Evolutionary conservation across 2,113 vertebrate species (phyloP).

Genomic region (Muscicapa adusta): DNA sequence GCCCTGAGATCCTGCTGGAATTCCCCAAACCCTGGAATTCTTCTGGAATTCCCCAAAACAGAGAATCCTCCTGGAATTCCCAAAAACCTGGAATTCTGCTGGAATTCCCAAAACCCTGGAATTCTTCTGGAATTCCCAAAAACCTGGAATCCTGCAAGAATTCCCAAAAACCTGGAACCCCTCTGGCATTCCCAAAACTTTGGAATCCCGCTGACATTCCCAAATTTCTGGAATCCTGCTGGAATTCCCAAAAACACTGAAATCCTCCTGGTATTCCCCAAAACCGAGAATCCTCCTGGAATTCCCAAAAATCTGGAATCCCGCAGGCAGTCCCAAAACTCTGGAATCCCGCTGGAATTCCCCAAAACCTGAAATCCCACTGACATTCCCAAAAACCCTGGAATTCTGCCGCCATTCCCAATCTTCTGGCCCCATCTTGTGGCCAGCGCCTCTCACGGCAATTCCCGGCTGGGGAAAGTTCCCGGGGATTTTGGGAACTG

Average conservation of each 20-base stretch:
- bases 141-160: neutral
- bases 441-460: neutral
- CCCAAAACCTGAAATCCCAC: neutral
- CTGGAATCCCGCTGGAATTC: neutral
- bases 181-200: too few species aligned
- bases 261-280: neutral
- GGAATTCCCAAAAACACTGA: neutral
- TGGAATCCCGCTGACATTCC: neutral
- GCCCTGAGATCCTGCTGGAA: too few species aligned
- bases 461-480: neutral
- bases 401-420: neutral
- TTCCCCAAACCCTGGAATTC: neutral
- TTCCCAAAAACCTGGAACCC: neutral
- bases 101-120: neutral
- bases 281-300: too few species aligned
- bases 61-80: neutral
- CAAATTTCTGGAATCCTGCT: too few species aligned
- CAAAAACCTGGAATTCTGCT: neutral
- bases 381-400: neutral
- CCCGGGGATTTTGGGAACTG: neutral
- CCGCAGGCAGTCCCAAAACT: neutral
- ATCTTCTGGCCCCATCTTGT: conserved; percentile 7
- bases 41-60: neutral
- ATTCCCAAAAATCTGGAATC: neutral
- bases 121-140: neutral